Base-by-base conservation (phyloP, 2,888 invertebrate genomes). In the Metopia argyrocephala region DNA sequence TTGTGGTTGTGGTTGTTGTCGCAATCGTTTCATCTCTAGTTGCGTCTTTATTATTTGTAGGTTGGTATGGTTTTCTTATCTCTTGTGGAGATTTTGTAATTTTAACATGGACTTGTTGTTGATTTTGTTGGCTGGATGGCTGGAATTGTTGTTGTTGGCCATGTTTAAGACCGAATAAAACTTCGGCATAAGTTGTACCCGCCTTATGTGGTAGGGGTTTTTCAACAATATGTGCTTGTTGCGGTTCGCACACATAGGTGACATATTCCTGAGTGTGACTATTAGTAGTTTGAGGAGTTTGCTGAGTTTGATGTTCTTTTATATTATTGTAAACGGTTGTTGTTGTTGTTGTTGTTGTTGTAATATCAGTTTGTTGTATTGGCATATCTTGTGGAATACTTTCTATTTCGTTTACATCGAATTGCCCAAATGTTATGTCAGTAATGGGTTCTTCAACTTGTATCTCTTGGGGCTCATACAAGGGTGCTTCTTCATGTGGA, bases 51-150 rank as follows among this genome's bases (percentile, higher is more conserved):
- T 74, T 86, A 84, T 76, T 81, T 73, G 46, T 62, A 18, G 20
- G n/a, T n/a, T n/a, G 50, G 23, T 56, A n/a, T 59, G 20, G 62
- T 79, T 68, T 85, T 62, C 20, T 62, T 18, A 38, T 28, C 61
- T 78, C 57, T 25, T 74, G 69, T 66, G 65, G 46, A 25, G 78
- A 23, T 31, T 12, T 38, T 20, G 57, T 70, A 61, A 81, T 66
- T 74, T 81, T 81, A 57, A 81, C 78, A 81, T 81, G 78, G 74
- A 75, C 74, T 69, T 59, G 78, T 83, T 86, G 85, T 82, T 88
- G 89, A 86, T 87, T 89, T 83, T 86, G 85, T 82, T 88, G 89
- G 86, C 87, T 89, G 92, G 92, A 92, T 92, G 93, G 92, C 92
- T 92, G 92, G 89, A 92, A 90, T 88, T 84, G 83, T 88, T 84